phyloP scores from a whole-genome alignment of 30 jellyfish, hydroid and myxozoan genomes.

The Cassiopea xamachana region DNA sequence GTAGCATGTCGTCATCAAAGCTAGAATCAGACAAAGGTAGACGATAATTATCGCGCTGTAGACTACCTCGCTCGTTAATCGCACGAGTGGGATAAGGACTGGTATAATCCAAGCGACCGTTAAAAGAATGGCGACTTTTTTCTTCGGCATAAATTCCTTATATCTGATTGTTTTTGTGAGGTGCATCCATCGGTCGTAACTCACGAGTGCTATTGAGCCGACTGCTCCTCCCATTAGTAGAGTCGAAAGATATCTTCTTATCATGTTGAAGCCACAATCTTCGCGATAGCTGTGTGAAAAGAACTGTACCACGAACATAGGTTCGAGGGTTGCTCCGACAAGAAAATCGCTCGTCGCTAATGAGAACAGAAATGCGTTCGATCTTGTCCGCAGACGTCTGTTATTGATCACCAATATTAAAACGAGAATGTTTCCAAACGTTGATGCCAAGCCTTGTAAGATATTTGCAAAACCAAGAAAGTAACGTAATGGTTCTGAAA shows the following conservation, averaged over 20 bases:
- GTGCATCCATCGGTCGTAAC: conserved; percentile 79
- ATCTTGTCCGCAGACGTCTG: conserved; percentile 58
- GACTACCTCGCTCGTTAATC: conserved; percentile 49
- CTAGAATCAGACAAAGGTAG: conserved; percentile 31
- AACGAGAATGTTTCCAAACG: conserved; percentile 54
- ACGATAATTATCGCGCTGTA: conserved; percentile 30
- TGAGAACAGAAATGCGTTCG: conserved; percentile 63
- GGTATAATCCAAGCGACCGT: conserved; percentile 80
- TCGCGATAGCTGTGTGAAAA: conserved; percentile 25
- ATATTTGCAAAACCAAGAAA: conserved; percentile 61
- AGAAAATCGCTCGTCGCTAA: conserved; percentile 80
- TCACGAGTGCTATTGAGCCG: conserved; percentile 65
- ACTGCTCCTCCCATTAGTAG: conserved; percentile 83
- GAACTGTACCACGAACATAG: conserved; percentile 61
- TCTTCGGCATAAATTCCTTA: conserved; percentile 54
- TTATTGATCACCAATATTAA: conserved; percentile 18
- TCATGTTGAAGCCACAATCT: conserved; percentile 55
- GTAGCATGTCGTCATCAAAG: conserved; percentile 56
- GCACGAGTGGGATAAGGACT: conserved; percentile 65
- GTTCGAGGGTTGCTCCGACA: conserved; percentile 74
- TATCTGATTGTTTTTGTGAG: conserved; percentile 67
- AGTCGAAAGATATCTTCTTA: conserved; percentile 68
- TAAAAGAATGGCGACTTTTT: conserved; percentile 43
- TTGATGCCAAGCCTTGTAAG: conserved; percentile 30
- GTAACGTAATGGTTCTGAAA: conserved; percentile 1